Evolutionary conservation across 2,797 vertebrate genomes (phyloP), one percentile per base, ranked within the genome.

Genomic region (Cyclura pinguis): DNA sequence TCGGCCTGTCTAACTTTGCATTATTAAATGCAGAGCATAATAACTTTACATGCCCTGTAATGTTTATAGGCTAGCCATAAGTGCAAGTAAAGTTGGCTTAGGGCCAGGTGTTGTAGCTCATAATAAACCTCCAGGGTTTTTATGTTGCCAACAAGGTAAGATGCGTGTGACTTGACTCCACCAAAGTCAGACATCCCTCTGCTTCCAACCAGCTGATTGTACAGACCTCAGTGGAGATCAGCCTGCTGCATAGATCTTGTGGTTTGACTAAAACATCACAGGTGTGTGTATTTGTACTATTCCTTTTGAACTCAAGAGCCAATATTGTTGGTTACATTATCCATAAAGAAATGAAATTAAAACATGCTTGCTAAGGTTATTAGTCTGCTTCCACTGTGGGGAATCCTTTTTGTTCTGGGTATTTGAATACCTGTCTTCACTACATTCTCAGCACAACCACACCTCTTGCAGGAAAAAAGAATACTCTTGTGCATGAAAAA

Each of bases 231-330:
- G 16, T 62, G 16, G 84, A 90, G 77, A 85, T 69, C 88, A 85
- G 24, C 42, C 35, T 76, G 42, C 77, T 76, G 14, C 69, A 47
- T 22, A 62, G 77, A 47, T 81, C 73, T 90, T 90, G 77, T 62
- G 67, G 77, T 18, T 74, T 81, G 84, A 80, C 80, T 86, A 64
- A 86, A 86, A 81, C 52, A 50, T 38, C 52, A 50, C 55, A 81
- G 84, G 77, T 90, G 78, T 73, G 35, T 81, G 38, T 35, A 86
- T 73, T 35, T 74, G 52, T 50, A 86, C 8, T 27, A 38, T 50
- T 86, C 32, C 77, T 86, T 90, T 86, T 81, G 84, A 86, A 81
- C 38, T 81, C 12, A 47, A 81, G 29, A 59, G 27, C 12, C 55
- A 80, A 69, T 73, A 73, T 88, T 50, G 13, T 67, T 24, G 32